Evolutionary conservation across 1,140 invertebrate genomes (phyloP).

Genomic region (Trissolcus basalis): DNA sequence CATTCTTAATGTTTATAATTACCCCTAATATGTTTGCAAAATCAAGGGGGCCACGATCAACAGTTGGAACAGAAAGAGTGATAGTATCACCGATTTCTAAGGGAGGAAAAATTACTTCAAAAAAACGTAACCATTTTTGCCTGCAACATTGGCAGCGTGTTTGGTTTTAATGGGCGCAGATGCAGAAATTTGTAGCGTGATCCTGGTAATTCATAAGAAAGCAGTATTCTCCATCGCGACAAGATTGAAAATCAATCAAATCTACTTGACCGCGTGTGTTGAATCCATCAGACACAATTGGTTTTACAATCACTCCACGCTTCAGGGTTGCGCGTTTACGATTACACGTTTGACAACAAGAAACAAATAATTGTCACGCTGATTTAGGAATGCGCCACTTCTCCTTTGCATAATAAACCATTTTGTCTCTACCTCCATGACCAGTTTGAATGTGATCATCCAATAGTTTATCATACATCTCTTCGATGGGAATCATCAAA

Average conservation of each 20-base stretch:
- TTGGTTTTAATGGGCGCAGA: conserved; percentile 69
- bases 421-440: conserved; percentile 11
- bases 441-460: conserved; percentile 20
- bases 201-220: conserved; percentile 72
- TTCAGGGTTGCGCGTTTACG: conserved; percentile 9
- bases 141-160: conserved; percentile 65
- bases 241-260: conserved; percentile 49
- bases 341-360: conserved; percentile 14
- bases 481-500: conserved; percentile 7
- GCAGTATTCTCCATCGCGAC: conserved; percentile 62
- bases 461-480: conserved; percentile 10
- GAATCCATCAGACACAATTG: conserved; percentile 21
- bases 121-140: conserved; percentile 14
- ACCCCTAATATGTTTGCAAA: conserved; percentile 5
- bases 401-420: not conserved
- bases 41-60: conserved; percentile 2
- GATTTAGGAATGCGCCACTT: conserved; percentile 11
- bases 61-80: conserved; percentile 4
- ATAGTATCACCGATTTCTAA: not conserved
- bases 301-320: conserved; percentile 6
- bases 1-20: conserved; percentile 11
- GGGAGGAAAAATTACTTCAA: not conserved
- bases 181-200: conserved; percentile 71
- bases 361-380: conserved; percentile 5
- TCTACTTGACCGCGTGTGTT: conserved; percentile 19